Evolutionary conservation across 1,140 invertebrate genomes (phyloP), one percentile per base, ranked within the genome.

Genomic region (Zophobas atratus): DNA sequence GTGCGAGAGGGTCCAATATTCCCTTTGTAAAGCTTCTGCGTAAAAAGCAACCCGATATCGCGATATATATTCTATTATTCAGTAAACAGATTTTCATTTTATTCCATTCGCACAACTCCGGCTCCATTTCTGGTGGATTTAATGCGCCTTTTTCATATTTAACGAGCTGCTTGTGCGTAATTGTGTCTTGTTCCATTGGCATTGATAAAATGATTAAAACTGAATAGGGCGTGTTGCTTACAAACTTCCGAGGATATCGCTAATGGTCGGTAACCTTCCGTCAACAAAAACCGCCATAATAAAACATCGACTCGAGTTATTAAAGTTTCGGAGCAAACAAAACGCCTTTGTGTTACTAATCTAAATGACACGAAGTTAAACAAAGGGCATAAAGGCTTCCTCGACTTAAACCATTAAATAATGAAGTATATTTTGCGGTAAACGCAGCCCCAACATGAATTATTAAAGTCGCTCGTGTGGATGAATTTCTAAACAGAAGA

Each of bases 11-110:
- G 60, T 6, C 60, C 39, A 67, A 67, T 67, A 67, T 67, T 67
- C 60, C 60, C 43, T 67, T 67, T 67, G 43, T 67, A 67, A 67
- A 67, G 60, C 60, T 2, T 33, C 35, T 20, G 38, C 38, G 60
- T 67, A 67, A 67, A 67, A 67, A 67, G n/a, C 38, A n/a, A 1
- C 60, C 60, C n/a, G 39, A 67, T 67, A 46, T 43, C 39, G 60
- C 60, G 60, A 67, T 67, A 67, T 67, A 67, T 67, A 67, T 67
- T 67, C 60, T 67, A 67, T 67, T 67, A 67, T 67, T 67, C 60
- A 67, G 60, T 67, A 67, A 67, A 67, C 60, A 67, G 60, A 67
- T 67, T 67, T 67, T 67, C 60, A 63, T 63, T 63, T 63, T 39
- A 63, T 63, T 63, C 38, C 35, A 32, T 67, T 67, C n/a, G 32